These are phyloP conservation scores for Poicephalus gulielmi DNA, from an alignment of 2,113 vertebrate species.

Conservation along the genomic window DNA sequence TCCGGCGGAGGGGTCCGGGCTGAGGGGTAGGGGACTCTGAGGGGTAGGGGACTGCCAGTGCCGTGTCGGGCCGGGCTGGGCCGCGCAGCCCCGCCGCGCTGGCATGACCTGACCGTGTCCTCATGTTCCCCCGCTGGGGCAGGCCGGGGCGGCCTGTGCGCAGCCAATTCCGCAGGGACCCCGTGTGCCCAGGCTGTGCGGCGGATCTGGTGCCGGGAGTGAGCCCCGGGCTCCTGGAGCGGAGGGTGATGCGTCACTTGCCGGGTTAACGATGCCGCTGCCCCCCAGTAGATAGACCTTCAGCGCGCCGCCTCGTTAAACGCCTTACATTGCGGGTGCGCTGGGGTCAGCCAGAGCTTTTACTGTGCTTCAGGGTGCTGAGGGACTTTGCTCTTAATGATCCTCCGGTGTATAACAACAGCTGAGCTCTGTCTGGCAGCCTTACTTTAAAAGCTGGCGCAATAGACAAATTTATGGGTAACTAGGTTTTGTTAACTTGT, in stretches of 20 bases:
- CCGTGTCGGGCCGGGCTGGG: no score
- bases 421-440: not conserved
- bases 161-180: no score
- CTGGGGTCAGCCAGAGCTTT: fast-evolving
- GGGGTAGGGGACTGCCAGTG: not conserved
- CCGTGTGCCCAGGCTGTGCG: not conserved
- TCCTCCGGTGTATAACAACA: fast-evolving
- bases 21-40: not conserved
- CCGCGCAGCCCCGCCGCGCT: not conserved
- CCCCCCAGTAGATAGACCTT: fast-evolving
- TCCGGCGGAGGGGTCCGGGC: not conserved
- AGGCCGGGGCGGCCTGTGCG: not conserved
- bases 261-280: not conserved
- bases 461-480: fast-evolving
- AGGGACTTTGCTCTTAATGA: fast-evolving
- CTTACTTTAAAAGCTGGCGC: not conserved
- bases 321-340: not conserved
- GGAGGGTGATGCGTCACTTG: not conserved
- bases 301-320: not conserved
- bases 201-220: no score
- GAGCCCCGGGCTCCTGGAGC: not conserved
- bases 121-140: not conserved
- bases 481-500: not conserved
- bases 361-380: fast-evolving
- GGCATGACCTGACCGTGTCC: not conserved